Evolutionary conservation across 1,140 invertebrate genomes (phyloP).

Genomic region (Helicoverpa zea): DNA sequence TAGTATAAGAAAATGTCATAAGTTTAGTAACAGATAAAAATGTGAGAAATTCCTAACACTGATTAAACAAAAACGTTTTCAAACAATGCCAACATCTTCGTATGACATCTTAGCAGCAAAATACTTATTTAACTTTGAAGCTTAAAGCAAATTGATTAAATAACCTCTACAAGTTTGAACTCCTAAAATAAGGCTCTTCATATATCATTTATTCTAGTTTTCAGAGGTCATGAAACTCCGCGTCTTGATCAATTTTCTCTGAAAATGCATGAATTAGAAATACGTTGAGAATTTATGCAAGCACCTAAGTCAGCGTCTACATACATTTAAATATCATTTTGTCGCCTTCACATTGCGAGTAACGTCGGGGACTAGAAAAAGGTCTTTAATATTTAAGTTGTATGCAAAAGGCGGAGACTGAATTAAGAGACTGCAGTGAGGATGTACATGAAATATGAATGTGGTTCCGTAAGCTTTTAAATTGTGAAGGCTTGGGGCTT

Average conservation of each 20-base stretch:
- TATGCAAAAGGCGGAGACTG: conserved; percentile 28
- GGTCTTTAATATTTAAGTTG: conserved; percentile 30
- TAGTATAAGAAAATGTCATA: no score
- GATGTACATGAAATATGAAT: conserved; percentile 14
- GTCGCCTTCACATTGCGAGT: background rate
- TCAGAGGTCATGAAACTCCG: background rate
- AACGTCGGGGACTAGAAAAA: conserved; percentile 5
- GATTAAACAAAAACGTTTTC: background rate
- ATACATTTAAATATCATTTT: conserved; percentile 43
- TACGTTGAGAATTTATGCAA: conserved; percentile 18
- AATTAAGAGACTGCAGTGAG: conserved; percentile 9
- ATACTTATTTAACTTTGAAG: conserved; percentile 3
- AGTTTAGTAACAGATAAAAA: background rate
- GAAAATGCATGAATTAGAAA: conserved; percentile 31
- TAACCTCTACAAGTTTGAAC: conserved; percentile 15
- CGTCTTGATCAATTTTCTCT: conserved; percentile 3
- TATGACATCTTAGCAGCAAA: background rate
- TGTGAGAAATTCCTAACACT: background rate
- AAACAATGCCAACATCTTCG: background rate
- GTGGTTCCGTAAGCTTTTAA: conserved; percentile 1
- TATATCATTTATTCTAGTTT: conserved; percentile 16
- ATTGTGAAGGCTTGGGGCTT: background rate
- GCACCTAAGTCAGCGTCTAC: background rate
- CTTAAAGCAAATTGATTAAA: conserved; percentile 22
- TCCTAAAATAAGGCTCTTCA: background rate